Evolutionary conservation across 2,888 invertebrate genomes (phyloP), one percentile per base, ranked within the genome.

Genomic region (Temnothorax unifasciatus): DNA sequence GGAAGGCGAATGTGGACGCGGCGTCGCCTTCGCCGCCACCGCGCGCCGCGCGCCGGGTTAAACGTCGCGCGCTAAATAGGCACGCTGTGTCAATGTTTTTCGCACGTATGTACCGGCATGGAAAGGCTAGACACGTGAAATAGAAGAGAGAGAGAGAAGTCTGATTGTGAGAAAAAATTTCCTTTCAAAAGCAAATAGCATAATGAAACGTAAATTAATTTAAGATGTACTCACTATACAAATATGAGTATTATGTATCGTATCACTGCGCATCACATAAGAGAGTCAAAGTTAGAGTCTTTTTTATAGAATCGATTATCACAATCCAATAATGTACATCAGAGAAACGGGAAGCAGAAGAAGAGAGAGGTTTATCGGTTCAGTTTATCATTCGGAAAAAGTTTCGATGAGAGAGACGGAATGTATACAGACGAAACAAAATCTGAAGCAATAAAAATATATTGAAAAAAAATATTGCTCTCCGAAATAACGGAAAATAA

Each of bases 31-130:
- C 3, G 29, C 29, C 29, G 29, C 29, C 3, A 29, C 29, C 29
- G 3, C 29, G 29, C 29, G 29, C 29, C 25, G 25, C 6, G 87
- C 85, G 85, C 84, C 84, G 85, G 82, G 73, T 89, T 90, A 89
- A 90, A 84, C 85, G 85, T 87, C 85, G 86, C 83, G 86, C 83
- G 82, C 73, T 85, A 86, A 90, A 82, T 68, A 85, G 87, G 57
- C 34, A 68, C 77, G 69, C 38, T 25, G 25, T 73, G 29, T 76
- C 75, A 74, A 81, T 73, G 79, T 79, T 74, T 41, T 41, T 15
- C 74, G 82, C 83, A 69, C 73, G 83, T 63, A 47, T 21, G 38
- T 50, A 41, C 54, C 59, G 66, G 34, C n/a, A 15, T 29, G 11
- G 54, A 54, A 29, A 66, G 18, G 18, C 38, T 0, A 15, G 5